phyloP scores from a whole-genome alignment of 2,888 invertebrate species.

The Blomia tropicalis region DNA sequence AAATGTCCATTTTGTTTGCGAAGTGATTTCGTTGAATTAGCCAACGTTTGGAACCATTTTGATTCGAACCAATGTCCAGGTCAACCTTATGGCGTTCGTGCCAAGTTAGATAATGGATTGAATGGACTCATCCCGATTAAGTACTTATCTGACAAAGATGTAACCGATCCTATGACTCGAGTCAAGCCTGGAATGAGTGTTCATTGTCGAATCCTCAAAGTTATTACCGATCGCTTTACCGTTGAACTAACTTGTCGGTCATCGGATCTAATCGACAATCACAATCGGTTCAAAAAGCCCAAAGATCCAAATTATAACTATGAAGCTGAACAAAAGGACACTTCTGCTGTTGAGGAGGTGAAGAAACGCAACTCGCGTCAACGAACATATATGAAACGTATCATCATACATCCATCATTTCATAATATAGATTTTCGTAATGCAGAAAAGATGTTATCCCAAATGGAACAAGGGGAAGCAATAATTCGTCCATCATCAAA shows the following conservation, averaged over 20 bases:
- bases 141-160: conserved; percentile 57
- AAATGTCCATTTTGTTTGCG: conserved; percentile 93
- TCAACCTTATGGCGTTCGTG: conserved; percentile 75
- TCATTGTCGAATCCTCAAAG: conserved; percentile 70
- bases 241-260: conserved; percentile 84
- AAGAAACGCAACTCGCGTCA: conserved; percentile 58
- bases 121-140: conserved; percentile 45
- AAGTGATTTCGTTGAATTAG: conserved; percentile 84
- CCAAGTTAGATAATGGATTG: conserved; percentile 71
- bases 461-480: conserved; percentile 90
- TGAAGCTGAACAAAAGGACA: conserved; percentile 62
- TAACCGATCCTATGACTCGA: conserved; percentile 77
- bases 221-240: conserved; percentile 81
- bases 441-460: conserved; percentile 72
- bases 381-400: conserved; percentile 70
- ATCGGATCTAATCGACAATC: conserved; percentile 75
- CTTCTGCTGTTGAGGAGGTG: conserved; percentile 57
- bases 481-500: conserved; percentile 92
- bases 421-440: conserved; percentile 86
- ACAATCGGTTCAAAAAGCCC: conserved; percentile 59
- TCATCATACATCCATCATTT: conserved; percentile 93
- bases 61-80: conserved; percentile 86
- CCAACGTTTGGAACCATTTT: conserved; percentile 97
- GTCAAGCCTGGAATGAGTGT: conserved; percentile 50
- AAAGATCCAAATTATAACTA: conserved; percentile 82